Conservation (phyloP, 2,888 invertebrate genomes). For the Epistrophe eligans region DNA sequence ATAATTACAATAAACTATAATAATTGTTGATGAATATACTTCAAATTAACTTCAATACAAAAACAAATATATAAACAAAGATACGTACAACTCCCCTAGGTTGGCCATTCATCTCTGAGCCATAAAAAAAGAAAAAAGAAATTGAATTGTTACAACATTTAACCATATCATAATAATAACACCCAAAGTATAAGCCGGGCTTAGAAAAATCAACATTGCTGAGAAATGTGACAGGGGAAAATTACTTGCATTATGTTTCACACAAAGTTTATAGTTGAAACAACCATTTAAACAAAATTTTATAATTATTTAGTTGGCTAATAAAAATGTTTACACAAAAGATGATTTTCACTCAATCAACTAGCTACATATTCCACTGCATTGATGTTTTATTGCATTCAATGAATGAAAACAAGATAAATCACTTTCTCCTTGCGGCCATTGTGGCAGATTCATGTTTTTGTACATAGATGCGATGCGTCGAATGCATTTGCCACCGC, state of each 20-base stretch:
- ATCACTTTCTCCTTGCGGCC: conserved; percentile 62
- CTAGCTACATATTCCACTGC: too few relatives aligned
- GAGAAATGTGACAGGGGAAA: conserved; percentile 31
- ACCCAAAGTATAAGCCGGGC: not conserved
- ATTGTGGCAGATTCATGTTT: conserved; percentile 54
- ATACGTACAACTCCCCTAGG: conserved; percentile 42
- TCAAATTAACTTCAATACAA: conserved; percentile 28
- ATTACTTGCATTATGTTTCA: not conserved
- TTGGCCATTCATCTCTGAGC: conserved; percentile 52
- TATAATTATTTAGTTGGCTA: conserved; percentile 54
- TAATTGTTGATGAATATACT: not conserved
- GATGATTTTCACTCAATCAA: conserved; percentile 58
- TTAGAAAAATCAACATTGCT: not conserved
- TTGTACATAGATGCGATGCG: not conserved
- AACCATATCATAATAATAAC: conserved; percentile 8
- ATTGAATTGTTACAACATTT: conserved; percentile 49
- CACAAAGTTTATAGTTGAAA: conserved; percentile 14
- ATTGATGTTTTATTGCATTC: conserved; percentile 3
- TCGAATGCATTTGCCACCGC: conserved; percentile 2
- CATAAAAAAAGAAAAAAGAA: conserved; percentile 19
- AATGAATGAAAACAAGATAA: conserved; percentile 49
- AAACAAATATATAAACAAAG: conserved; percentile 29
- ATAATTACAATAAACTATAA: not conserved
- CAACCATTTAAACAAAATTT: conserved; percentile 23
- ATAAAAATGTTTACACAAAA: conserved; percentile 55